Base-by-base conservation (phyloP, 2,888 invertebrate genomes). In the Eupithecia subfuscata region DNA sequence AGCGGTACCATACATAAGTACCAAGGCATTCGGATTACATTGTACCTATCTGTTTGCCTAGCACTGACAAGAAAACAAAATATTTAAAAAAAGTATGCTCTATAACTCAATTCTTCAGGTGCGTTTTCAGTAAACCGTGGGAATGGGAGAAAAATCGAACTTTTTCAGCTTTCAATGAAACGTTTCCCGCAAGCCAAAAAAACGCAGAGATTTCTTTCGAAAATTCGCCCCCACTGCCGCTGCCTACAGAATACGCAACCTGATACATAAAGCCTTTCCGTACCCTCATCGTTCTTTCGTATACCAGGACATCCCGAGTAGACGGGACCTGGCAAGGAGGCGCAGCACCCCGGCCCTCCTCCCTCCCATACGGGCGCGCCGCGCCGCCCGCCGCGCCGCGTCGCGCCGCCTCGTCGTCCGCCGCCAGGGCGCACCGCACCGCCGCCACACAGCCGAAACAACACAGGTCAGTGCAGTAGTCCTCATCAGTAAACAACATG, bases 331-430 rank as follows among this genome's bases (percentile, higher is more conserved):
- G 84, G 88, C 95, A 80, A 86, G 90, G 78, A 69, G 91, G 83
- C 75, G 90, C 89, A 87, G 83, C 95, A 88, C 90, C 91, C 90
- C 95, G 97, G 75, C 97, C 97, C 0, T 96, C 97, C 81, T 97
- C 97, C 78, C 90, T 97, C 81, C 97, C 97, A 30, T 97, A 97
- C 89, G 96, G 96, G 30, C 95, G 95, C 60, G 86, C 91, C 37
- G 84, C 91, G 22, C 91, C 94, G 0, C 91, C 95, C 25, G 88
- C 95, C 69, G 92, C 93, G 2, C 93, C 95, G 34, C 95, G 97
- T 81, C 93, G 97, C 79, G 97, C 97, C 18, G 96, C 96, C 7
- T 97, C 97, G 18, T 96, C 96, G 37, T 97, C 97, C 0, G 96
- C 88, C 83, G 96, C 90, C 89, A 94, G 91, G 89, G 88, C 95